Percentiles rank a stretch among this genome's conserved stretches.
phyloP scores from a whole-genome alignment of 2,113 vertebrate genomes.

The Anseranas semipalmata region DNA sequence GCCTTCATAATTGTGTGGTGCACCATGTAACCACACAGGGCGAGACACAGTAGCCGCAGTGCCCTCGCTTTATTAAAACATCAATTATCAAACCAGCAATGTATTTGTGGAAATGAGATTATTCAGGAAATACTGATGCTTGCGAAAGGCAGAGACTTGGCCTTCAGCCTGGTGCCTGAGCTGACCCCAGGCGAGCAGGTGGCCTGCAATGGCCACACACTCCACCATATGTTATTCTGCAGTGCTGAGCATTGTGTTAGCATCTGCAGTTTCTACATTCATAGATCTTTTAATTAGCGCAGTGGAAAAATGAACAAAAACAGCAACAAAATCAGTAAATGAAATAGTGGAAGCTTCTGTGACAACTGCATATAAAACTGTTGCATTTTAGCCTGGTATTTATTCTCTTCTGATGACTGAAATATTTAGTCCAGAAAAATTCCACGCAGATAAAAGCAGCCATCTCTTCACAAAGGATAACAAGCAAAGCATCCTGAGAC shows the following conservation, averaged over 20 bases:
- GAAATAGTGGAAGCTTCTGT: background rate
- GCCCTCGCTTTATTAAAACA: conserved; percentile 15
- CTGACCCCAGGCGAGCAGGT: conserved; percentile 43
- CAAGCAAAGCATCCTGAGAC: background rate
- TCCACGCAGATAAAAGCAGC: background rate
- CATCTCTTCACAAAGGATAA: background rate
- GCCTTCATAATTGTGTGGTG: background rate
- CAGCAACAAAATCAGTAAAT: background rate
- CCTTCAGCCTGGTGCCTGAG: background rate
- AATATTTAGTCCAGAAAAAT: conserved; percentile 2
- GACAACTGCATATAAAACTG: background rate
- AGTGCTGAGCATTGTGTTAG: background rate
- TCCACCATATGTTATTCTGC: conserved; percentile 41
- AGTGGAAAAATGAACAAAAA: background rate
- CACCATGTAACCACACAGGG: background rate
- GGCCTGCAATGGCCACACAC: background rate
- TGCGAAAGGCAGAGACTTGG: conserved; percentile 5
- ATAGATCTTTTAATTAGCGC: conserved; percentile 22
- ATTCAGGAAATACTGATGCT: conserved; percentile 7
- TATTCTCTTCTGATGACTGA: background rate
- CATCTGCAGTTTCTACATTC: background rate
- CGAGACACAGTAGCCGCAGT: background rate
- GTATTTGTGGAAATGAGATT: background rate
- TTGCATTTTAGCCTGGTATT: background rate
- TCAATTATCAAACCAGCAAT: background rate